Evolutionary conservation across 2,888 invertebrate genomes (phyloP).

Genomic region (Onthophagus sagittarius): DNA sequence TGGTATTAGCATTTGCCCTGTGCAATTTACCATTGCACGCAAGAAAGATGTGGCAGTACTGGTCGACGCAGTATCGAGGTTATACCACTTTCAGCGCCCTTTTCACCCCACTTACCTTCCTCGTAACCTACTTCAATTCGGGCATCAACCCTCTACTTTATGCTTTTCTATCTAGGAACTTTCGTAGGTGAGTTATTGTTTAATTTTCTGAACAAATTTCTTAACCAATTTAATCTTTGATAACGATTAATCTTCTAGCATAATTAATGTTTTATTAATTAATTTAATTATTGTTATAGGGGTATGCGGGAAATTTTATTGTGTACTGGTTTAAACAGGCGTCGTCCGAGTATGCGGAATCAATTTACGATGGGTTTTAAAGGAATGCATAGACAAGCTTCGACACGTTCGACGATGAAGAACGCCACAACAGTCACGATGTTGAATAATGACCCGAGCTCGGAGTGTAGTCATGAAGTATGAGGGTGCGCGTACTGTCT

Average conservation of each 20-base stretch:
- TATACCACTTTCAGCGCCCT: constrained; percentile 71
- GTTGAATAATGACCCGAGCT: constrained; percentile 41
- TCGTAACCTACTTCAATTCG: constrained; percentile 85
- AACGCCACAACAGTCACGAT: constrained; percentile 43
- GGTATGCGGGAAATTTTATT: constrained; percentile 79
- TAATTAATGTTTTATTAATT: too few relatives aligned
- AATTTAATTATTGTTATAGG: constrained; percentile 46
- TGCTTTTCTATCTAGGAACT: constrained; percentile 73
- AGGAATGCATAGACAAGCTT: constrained; percentile 37
- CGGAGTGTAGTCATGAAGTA: constrained; percentile 43
- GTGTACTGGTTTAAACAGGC: constrained; percentile 50
- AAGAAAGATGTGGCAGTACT: constrained; percentile 83
- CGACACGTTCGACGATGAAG: constrained; percentile 40
- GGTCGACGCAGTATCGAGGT: constrained; percentile 57
- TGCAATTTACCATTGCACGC: constrained; percentile 89
- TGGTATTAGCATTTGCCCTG: constrained; percentile 82
- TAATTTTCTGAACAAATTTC: background rate
- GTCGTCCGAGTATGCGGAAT: constrained; percentile 38
- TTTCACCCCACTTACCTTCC: constrained; percentile 80
- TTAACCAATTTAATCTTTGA: constrained; percentile 16
- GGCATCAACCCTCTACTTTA: constrained; percentile 88
- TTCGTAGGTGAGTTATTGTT: constrained; percentile 44
- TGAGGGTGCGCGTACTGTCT: constrained; percentile 42
- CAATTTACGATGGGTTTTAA: constrained; percentile 35
- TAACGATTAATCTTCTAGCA: constrained; percentile 6